A percentile compares a stretch with the other conserved stretches of the same genome.
Conservation (phyloP, 2,888 invertebrate genomes). For the Scotopteryx bipunctaria region DNA sequence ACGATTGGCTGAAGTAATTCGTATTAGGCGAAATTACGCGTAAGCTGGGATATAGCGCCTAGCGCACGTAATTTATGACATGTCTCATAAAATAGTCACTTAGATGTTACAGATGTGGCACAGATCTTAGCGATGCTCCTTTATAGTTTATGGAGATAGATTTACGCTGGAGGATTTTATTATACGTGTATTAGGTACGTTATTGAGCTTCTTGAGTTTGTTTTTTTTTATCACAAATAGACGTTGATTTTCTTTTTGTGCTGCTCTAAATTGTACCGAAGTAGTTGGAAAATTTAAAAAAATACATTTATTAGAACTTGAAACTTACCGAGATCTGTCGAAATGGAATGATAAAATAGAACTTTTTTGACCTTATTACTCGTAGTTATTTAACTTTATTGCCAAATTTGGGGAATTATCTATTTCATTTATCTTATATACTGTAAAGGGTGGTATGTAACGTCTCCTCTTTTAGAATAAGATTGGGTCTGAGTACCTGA, state of each 20-base stretch:
- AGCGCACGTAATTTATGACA: slow-evolving; percentile 12
- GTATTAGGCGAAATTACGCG: slow-evolving; percentile 13
- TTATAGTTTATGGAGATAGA: slow-evolving; percentile 4
- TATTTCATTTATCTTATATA: background rate
- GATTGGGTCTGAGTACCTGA: background rate
- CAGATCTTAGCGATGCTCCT: background rate
- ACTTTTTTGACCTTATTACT: too few species aligned
- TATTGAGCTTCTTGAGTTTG: background rate
- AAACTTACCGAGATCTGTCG: too few species aligned
- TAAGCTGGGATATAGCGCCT: slow-evolving; percentile 12
- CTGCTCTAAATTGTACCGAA: too few species aligned
- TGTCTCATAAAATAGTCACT: slow-evolving; percentile 20
- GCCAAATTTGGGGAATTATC: background rate
- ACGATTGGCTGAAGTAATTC: background rate
- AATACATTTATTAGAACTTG: too few species aligned
- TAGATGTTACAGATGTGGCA: slow-evolving; percentile 4
- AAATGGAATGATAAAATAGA: too few species aligned
- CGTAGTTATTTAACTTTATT: background rate
- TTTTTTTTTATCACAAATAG: too few species aligned
- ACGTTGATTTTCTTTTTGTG: too few species aligned
- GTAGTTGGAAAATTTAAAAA: too few species aligned
- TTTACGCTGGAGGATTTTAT: background rate
- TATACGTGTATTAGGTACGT: background rate
- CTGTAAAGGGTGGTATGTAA: background rate
- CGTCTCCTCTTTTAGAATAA: background rate